These are phyloP conservation scores for Megastigmus dorsalis DNA, from an alignment of 2,888 invertebrate genomes.

Conservation along the genomic window DNA sequence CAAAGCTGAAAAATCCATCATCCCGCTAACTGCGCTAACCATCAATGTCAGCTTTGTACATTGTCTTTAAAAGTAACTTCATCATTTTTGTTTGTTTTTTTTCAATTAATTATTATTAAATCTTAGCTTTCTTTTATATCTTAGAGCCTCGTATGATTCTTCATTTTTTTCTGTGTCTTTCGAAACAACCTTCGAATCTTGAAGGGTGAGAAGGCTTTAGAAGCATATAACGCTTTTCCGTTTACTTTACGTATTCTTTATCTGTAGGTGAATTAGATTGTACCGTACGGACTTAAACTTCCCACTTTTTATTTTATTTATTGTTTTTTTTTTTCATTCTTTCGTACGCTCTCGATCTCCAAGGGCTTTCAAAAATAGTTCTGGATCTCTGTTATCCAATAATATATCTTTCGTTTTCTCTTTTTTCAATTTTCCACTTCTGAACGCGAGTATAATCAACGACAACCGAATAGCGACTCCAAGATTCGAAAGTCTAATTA, in stretches of 20 bases:
- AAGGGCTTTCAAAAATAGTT: conserved; percentile 8
- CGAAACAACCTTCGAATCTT: conserved; percentile 26
- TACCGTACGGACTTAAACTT: neutral
- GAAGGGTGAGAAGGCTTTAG: conserved; percentile 20
- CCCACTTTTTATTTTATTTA: too few relatives aligned
- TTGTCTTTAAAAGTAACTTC: conserved; percentile 1
- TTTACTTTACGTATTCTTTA: neutral
- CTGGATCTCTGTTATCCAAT: neutral
- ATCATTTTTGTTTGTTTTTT: too few relatives aligned
- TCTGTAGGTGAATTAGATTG: neutral
- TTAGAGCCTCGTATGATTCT: neutral
- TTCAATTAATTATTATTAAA: neutral
- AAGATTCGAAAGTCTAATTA: conserved; percentile 33
- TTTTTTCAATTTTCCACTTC: too few relatives aligned
- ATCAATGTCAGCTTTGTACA: conserved; percentile 14
- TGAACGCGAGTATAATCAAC: conserved; percentile 2
- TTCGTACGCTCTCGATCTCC: neutral
- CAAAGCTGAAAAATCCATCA: neutral
- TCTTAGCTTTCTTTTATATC: neutral
- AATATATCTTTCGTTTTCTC: too few relatives aligned
- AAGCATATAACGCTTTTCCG: neutral
- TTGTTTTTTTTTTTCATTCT: too few relatives aligned
- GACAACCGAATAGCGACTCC: neutral
- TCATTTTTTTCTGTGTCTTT: conserved; percentile 12
- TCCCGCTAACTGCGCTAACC: neutral